phyloP scores from a whole-genome alignment of 2,888 invertebrate genomes.

The Tenthredo mesomela region DNA sequence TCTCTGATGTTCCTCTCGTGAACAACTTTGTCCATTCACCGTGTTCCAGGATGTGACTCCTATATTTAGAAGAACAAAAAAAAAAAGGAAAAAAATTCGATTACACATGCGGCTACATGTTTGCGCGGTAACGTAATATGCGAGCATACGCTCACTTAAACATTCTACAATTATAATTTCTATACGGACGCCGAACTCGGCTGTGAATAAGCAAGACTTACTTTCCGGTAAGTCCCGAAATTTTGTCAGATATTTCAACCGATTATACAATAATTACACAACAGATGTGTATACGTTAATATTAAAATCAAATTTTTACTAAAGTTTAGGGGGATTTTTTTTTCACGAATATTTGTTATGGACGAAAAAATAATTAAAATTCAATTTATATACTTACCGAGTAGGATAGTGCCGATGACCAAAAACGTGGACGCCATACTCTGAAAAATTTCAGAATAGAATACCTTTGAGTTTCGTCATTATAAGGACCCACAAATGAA shows the following conservation, averaged over 20 bases:
- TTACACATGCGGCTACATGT: not conserved
- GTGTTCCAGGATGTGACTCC: constrained; percentile 53
- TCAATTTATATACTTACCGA: not conserved
- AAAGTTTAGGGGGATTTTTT: not conserved
- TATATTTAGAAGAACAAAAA: constrained; percentile 19
- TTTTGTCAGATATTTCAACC: not conserved
- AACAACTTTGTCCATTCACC: constrained; percentile 70
- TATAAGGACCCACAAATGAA: not conserved
- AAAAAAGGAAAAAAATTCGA: not conserved
- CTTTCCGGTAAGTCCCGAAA: constrained; percentile 32
- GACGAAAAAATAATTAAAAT: not conserved
- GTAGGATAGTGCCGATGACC: constrained; percentile 28
- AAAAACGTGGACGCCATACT: constrained; percentile 32
- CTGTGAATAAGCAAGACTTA: not conserved
- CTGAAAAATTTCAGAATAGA: constrained; percentile 16
- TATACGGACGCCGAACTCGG: not conserved
- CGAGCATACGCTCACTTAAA: not conserved
- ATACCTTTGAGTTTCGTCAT: not conserved
- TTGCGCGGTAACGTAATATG: constrained; percentile 3
- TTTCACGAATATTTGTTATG: not conserved
- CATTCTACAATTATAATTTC: constrained; percentile 18
- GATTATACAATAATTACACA: constrained; percentile 20
- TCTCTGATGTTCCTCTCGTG: constrained; percentile 79
- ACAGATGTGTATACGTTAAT: not conserved
- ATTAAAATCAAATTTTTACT: not conserved